Base-by-base conservation (phyloP, 2,113 vertebrate genomes). In the Coptodon bakossiorum region DNA sequence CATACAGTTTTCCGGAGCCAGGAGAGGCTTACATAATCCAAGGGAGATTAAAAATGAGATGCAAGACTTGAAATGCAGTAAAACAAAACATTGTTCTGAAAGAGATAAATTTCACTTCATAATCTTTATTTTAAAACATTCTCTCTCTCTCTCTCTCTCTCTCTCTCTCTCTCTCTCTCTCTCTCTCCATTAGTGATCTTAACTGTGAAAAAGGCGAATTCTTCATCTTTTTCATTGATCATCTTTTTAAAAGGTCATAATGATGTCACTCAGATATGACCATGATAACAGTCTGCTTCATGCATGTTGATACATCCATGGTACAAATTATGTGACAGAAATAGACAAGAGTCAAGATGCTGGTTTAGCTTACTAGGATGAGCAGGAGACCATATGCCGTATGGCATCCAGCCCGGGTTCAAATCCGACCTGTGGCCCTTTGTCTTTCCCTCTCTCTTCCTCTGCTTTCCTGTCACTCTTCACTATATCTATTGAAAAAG, bases 241-340 rank as follows among this genome's bases (percentile, higher is more conserved):
- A 2, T 40, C 10, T 43, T 43, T 12, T 43, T 43, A 11, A 43
- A 5, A 5, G 40, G 4, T 43, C 40, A 43, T 43, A 43, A 43
- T 12, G 40, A 12, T 43, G 40, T 11, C 9, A 13, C 40, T 13
- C 40, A 5, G 40, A 43, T 6, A 43, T 43, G 5, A 5, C 11
- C 40, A 13, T 5, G 5, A 43, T 43, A 43, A 13, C 9, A 66
- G 4, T 17, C 16, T 36, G 7, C 31, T 63, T 31, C 4, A 0
- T 36, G 31, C 31, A 1, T 63, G 17, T 36, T 0, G n/a, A 66
- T 66, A 7, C 0, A 36, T n/a, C 9, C 31, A 12, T 36, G 61
- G 31, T 66, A 7, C 17, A 5, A 63, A 63, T 63, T 63, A 34
- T 63, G 61, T 66, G 31, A 36, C 12, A 66, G 61, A 1, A 66